Evolutionary conservation across 2,797 vertebrate species (phyloP).

Genomic region (Numenius phaeopus): DNA sequence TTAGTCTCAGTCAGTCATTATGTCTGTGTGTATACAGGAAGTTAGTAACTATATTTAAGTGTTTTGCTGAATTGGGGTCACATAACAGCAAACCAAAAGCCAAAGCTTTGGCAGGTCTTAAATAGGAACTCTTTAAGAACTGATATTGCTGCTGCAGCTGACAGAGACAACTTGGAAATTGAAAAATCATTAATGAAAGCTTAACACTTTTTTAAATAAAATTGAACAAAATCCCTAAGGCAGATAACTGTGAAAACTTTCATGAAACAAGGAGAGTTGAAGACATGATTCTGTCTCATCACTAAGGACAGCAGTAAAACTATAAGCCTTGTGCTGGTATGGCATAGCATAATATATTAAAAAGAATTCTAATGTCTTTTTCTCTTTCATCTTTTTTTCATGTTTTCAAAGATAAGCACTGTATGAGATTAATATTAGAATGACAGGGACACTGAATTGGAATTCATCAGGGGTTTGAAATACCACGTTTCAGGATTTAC

Average conservation of each 20-base stretch:
- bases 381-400: constrained; percentile 62
- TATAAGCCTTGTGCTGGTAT: constrained; percentile 10
- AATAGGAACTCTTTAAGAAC: not conserved
- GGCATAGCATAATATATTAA: constrained; percentile 52
- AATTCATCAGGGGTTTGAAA: not conserved
- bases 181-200: constrained; percentile 45
- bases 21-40: not conserved
- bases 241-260: constrained; percentile 19
- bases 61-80: not conserved
- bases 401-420: constrained; percentile 41
- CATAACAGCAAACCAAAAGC: not conserved
- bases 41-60: not conserved
- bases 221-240: constrained; percentile 54
- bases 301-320: constrained; percentile 22
- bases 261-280: constrained; percentile 3
- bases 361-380: constrained; percentile 54
- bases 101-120: not conserved
- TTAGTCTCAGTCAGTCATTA: not conserved
- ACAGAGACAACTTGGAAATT: not conserved
- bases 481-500: not conserved
- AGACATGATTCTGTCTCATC: constrained; percentile 43
- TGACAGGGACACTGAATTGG: constrained; percentile 15
- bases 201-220: constrained; percentile 39
- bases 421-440: constrained; percentile 46
- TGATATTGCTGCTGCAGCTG: not conserved